Percentiles rank a stretch among this genome's conserved stretches.
Evolutionary conservation across 2,888 invertebrate genomes (phyloP).

Genomic region (Apoda limacodes): DNA sequence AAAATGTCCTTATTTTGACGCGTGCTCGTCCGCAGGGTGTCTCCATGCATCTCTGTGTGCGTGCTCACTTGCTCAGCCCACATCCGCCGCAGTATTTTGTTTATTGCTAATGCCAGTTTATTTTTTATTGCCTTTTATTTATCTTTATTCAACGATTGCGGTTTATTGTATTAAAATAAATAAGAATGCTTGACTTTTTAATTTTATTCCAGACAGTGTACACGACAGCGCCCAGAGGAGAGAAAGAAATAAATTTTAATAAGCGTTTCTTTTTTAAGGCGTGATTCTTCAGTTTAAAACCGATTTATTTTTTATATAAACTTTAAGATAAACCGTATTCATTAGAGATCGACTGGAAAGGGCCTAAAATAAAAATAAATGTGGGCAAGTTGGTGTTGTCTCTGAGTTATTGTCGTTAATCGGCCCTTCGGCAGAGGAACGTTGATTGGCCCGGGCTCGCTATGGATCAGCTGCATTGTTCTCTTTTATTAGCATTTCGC

Average conservation of each 20-base stretch:
- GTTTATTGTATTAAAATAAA: constrained; percentile 72
- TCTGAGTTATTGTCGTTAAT: constrained; percentile 65
- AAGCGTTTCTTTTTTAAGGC: constrained; percentile 70
- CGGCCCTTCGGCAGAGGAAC: constrained; percentile 47
- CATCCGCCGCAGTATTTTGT: constrained; percentile 71
- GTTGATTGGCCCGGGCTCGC: constrained; percentile 44
- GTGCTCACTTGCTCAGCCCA: constrained; percentile 54
- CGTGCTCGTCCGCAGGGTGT: constrained; percentile 11
- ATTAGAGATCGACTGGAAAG: constrained; percentile 68
- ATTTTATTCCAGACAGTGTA: constrained; percentile 67
- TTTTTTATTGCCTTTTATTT: constrained; percentile 70
- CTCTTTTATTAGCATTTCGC: constrained; percentile 44
- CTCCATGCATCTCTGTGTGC: constrained; percentile 49
- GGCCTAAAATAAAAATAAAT: constrained; percentile 64
- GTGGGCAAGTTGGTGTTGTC: constrained; percentile 59
- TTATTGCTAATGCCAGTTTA: constrained; percentile 71
- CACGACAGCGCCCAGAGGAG: constrained; percentile 64
- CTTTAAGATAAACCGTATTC: constrained; percentile 68
- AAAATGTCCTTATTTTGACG: no score
- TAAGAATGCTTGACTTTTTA: constrained; percentile 70
- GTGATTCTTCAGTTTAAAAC: constrained; percentile 70
- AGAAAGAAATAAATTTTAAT: constrained; percentile 71
- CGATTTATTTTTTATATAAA: constrained; percentile 69
- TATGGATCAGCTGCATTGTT: constrained; percentile 38
- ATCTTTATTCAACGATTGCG: constrained; percentile 71